A percentile compares a stretch with the other conserved stretches of the same genome.
These are phyloP conservation scores for Zenarchopterus dispar DNA, from an alignment of 2,797 vertebrate genomes.

Conservation along the genomic window DNA sequence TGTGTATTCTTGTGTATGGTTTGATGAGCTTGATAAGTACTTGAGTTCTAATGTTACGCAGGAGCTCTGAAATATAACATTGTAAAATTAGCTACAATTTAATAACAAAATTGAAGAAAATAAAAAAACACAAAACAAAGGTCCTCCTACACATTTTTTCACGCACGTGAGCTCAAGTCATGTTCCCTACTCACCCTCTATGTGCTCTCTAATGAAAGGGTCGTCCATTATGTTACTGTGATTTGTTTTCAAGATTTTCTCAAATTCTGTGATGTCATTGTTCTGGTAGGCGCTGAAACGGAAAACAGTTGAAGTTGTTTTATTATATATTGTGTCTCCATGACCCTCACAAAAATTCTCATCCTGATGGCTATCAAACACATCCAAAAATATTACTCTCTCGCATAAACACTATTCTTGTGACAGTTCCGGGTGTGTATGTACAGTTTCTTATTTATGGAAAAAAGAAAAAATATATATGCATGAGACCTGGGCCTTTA, in stretches of 20 bases:
- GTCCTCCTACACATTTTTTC: neutral
- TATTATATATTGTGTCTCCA: constrained; percentile 50
- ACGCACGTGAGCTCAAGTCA: constrained; percentile 21
- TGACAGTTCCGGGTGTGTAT: constrained; percentile 21
- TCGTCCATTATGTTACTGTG: constrained; percentile 99
- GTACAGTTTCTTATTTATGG: constrained; percentile 47
- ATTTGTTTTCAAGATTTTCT: constrained; percentile 99
- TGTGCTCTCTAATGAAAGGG: constrained; percentile 99
- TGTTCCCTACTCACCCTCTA: constrained; percentile 89
- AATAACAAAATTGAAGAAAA: neutral
- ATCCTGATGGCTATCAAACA: constrained; percentile 43
- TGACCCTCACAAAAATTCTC: constrained; percentile 38
- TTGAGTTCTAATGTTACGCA: constrained; percentile 99
- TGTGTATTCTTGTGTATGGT: constrained; percentile 99
- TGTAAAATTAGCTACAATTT: constrained; percentile 9
- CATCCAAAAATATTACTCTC: constrained; percentile 37
- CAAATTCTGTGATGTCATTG: constrained; percentile 99
- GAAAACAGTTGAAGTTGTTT: constrained; percentile 52
- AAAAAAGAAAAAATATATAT: constrained; percentile 11
- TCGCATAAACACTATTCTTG: constrained; percentile 59
- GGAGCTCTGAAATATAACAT: constrained; percentile 89
- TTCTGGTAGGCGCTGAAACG: constrained; percentile 97
- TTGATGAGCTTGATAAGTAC: constrained; percentile 99
- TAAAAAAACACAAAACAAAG: too few relatives aligned
- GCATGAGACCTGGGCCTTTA: constrained; percentile 6